phyloP scores from a whole-genome alignment of 2,113 vertebrate species.

The Brachyistius frenatus region DNA sequence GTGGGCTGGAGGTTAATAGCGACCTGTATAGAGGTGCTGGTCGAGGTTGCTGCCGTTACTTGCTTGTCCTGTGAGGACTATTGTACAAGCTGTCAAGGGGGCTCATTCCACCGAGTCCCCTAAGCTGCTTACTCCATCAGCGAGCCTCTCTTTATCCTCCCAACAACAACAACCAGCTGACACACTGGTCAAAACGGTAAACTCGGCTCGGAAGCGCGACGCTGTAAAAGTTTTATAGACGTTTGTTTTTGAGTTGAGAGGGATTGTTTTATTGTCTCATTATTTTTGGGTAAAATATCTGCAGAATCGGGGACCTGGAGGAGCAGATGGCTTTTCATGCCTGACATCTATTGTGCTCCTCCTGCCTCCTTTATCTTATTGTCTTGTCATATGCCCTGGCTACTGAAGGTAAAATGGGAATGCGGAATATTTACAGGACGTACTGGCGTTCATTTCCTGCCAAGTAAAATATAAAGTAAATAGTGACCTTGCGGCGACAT shows the following conservation, averaged over 20 bases:
- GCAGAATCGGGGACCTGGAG: no score
- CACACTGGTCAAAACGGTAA: background rate
- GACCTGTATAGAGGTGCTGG: slow-evolving; percentile 7
- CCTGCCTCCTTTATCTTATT: no score
- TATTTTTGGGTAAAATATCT: background rate
- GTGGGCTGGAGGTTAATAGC: background rate
- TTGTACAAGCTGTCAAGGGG: slow-evolving; percentile 30
- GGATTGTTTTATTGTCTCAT: background rate
- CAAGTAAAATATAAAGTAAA: no score
- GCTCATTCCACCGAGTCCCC: slow-evolving; percentile 31
- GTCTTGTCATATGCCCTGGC: no score
- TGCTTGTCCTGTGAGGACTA: slow-evolving; percentile 2
- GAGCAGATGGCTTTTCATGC: background rate
- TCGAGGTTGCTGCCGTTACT: slow-evolving; percentile 11
- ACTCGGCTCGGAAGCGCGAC: background rate
- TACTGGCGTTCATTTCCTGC: no score
- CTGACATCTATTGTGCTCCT: background rate
- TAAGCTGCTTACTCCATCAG: slow-evolving; percentile 65
- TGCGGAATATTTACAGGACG: no score
- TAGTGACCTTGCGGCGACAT: no score
- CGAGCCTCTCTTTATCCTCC: slow-evolving; percentile 30
- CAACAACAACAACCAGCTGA: slow-evolving; percentile 30
- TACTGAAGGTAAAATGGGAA: no score
- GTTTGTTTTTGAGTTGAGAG: background rate
- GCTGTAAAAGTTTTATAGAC: background rate